Evolutionary conservation across 2,113 vertebrate genomes (phyloP), one percentile per base, ranked within the genome.

Genomic region (Sylvia atricapilla): DNA sequence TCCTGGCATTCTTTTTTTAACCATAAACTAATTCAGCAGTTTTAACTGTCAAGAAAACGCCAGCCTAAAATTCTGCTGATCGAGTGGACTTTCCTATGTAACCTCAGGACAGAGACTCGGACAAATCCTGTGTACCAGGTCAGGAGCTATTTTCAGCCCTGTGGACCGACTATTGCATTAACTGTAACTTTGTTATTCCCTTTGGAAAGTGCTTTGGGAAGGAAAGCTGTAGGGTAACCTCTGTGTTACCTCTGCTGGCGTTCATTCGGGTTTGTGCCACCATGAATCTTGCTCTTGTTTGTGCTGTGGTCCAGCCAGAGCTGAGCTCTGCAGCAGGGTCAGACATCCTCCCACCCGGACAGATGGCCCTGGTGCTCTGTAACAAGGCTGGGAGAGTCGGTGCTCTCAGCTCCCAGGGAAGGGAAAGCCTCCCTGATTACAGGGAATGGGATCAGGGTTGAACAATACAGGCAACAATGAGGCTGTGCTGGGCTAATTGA

Each of bases 261-360:
- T 1, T 77, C 53, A 0, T 33, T 60, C 8, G 11, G 16, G 30
- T 95, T 92, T 55, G 47, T 70, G 83, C 14, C 52, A 5, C 30
- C 41, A 17, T 92, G 43, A 58, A 73, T 96, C 93, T 91, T 12
- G 52, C 50, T 84, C 27, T 50, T 95, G 3, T 88, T 47, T 82
- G 37, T 79, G 7, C 50, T 86, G 76, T 5, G 70, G 80, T 70
- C 64, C 92, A 55, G 78, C 73, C 84, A 70, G 78, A 47, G 68
- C 56, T 94, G 77, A 58, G 80, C 96, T 89, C 87, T 85, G 89
- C 95, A 83, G 89, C 87, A 19, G 66, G 83, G 84, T 94, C 84
- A 87, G 90, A 33, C 5, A 0, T 30, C 9, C 27, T 35, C 37
- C 86, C 73, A 49, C 80, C 82, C 81, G 77, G 31, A 60, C 69